These are phyloP conservation scores for Athene noctua DNA, from an alignment of 2,113 vertebrate species.

Conservation along the genomic window DNA sequence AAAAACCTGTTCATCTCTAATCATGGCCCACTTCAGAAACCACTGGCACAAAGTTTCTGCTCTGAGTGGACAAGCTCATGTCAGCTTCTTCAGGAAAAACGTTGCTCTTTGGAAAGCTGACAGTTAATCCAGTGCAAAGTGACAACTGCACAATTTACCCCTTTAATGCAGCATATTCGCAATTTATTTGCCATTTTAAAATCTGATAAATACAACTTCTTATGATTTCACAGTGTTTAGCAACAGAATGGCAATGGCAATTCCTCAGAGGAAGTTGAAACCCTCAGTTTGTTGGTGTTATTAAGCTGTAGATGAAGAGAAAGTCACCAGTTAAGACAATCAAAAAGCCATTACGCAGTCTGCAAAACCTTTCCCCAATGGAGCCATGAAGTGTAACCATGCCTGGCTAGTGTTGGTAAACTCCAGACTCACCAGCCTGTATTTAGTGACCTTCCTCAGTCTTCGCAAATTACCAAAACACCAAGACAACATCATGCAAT, in stretches of 20 bases:
- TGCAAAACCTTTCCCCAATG: background rate
- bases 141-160: background rate
- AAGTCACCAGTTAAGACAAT: background rate
- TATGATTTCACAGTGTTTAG: background rate
- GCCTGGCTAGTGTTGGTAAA: background rate
- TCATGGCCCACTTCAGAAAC: background rate
- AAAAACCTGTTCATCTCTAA: background rate
- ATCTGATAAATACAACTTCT: background rate
- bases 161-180: background rate
- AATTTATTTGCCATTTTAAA: background rate
- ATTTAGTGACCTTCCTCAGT: background rate
- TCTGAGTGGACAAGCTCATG: background rate
- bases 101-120: background rate
- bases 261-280: background rate
- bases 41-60: background rate
- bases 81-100: background rate
- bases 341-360: background rate
- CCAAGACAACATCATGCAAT: background rate
- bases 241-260: background rate
- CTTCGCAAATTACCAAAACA: background rate
- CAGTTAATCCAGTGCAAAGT: background rate
- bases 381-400: background rate
- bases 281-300: background rate
- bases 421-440: background rate
- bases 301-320: background rate